A percentile compares a stretch with the other conserved stretches of the same genome.
Evolutionary conservation across 2,888 invertebrate species (phyloP).

Genomic region (Euplagia quadripunctaria): DNA sequence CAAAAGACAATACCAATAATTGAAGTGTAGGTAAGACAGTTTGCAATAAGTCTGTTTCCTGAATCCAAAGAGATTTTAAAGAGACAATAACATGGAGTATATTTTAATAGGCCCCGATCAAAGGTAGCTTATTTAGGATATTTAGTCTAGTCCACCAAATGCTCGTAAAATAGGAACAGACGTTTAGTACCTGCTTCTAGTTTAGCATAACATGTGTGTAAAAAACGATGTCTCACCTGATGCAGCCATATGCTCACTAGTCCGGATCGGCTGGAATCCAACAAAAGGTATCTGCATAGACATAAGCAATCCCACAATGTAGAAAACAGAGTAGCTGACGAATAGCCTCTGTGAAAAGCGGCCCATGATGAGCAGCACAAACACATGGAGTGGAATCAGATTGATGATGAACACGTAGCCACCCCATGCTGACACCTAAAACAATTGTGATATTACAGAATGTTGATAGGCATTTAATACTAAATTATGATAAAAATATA

Average conservation of each 20-base stretch:
- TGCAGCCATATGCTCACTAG: conserved; percentile 99
- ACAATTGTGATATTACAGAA: conserved; percentile 29
- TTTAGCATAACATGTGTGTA: background rate
- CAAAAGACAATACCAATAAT: background rate
- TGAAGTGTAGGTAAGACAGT: too few species aligned
- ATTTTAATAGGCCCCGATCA: background rate
- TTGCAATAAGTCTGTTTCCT: background rate
- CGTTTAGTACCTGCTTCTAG: background rate
- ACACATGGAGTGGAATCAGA: conserved; percentile 98
- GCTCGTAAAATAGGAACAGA: background rate
- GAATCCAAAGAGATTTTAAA: background rate
- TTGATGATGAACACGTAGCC: conserved; percentile 99
- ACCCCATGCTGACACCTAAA: conserved; percentile 99
- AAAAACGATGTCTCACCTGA: conserved; percentile 87
- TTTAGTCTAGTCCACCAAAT: background rate
- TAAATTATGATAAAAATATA: background rate
- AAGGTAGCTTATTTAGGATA: background rate
- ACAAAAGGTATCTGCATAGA: conserved; percentile 99
- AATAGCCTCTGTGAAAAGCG: conserved; percentile 96
- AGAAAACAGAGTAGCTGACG: conserved; percentile 98
- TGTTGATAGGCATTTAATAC: background rate
- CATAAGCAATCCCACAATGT: conserved; percentile 96
- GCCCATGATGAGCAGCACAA: conserved; percentile 97
- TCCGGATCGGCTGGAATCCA: conserved; percentile 99
- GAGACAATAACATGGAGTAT: background rate